These are phyloP conservation scores for Subacronicta megacephala DNA, from an alignment of 2,888 invertebrate genomes.

Conservation along the genomic window DNA sequence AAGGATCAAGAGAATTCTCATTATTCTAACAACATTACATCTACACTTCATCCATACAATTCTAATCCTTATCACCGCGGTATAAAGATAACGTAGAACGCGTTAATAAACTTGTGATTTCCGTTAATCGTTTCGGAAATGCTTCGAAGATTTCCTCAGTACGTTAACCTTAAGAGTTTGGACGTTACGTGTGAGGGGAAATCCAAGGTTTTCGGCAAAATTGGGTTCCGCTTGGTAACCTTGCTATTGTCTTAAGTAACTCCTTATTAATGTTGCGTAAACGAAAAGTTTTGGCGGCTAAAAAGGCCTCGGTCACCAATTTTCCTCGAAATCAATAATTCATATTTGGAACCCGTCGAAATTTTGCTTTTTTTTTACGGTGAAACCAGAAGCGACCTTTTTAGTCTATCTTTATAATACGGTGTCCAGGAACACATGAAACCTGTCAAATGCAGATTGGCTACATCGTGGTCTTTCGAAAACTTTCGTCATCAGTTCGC, in stretches of 20 bases:
- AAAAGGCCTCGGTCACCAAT: no score
- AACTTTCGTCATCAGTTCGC: no score
- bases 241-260: slow-evolving; percentile 49
- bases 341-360: no score
- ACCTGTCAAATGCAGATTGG: no score
- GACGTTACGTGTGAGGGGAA: slow-evolving; percentile 54
- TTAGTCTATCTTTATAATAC: no score
- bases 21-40: slow-evolving; percentile 28
- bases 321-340: no score
- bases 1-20: slow-evolving; percentile 57
- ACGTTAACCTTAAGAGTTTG: slow-evolving; percentile 58
- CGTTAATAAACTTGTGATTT: slow-evolving; percentile 32
- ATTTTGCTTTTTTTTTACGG: no score
- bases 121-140: slow-evolving; percentile 60
- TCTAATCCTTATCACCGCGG: slow-evolving; percentile 24
- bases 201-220: slow-evolving; percentile 52
- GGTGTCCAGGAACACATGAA: no score
- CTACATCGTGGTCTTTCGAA: no score
- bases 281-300: background rate
- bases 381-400: no score
- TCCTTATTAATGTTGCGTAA: slow-evolving; percentile 39
- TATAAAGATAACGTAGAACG: slow-evolving; percentile 15
- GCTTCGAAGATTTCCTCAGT: slow-evolving; percentile 62
- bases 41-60: slow-evolving; percentile 14
- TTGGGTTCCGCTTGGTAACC: slow-evolving; percentile 48